phyloP scores from a whole-genome alignment of 2,113 vertebrate species.

The Cynocephalus volans region DNA sequence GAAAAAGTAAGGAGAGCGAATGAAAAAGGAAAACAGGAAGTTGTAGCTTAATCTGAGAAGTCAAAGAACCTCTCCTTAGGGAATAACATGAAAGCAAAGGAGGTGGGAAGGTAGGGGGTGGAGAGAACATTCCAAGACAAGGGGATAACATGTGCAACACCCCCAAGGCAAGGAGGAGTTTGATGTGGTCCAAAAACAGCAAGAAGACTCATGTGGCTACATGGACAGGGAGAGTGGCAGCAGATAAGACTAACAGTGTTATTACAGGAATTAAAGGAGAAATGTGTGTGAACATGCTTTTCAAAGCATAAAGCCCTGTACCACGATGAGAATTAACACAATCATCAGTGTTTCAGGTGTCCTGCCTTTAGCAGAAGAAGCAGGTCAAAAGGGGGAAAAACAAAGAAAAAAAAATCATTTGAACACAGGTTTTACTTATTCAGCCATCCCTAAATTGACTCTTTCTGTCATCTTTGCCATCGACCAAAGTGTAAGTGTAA shows the following conservation, averaged over 20 bases:
- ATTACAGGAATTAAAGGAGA: conserved; percentile 59
- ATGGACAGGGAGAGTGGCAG: not conserved
- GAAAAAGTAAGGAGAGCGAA: not conserved
- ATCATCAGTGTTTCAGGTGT: not conserved
- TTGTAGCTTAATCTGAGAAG: not conserved
- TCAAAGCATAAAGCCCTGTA: not conserved
- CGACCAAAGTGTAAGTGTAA: not conserved
- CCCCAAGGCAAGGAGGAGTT: conserved; percentile 67
- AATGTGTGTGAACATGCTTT: conserved; percentile 68
- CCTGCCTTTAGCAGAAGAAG: not conserved
- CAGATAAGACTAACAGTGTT: conserved; percentile 61
- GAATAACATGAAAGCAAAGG: conserved; percentile 53
- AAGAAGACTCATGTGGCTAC: conserved; percentile 22
- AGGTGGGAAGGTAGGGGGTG: not conserved
- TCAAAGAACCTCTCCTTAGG: conserved; percentile 26
- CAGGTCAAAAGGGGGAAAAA: not conserved
- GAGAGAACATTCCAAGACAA: conserved; percentile 69
- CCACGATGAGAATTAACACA: not conserved
- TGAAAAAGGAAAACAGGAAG: not conserved
- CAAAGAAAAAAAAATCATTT: not conserved
- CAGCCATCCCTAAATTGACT: not conserved
- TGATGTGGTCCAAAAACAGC: conserved; percentile 72
- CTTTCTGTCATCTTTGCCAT: not conserved
- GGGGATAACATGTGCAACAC: conserved; percentile 49
- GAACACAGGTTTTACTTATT: not conserved